Evolutionary conservation across 2,797 vertebrate species (phyloP).

Genomic region (Tolypeutes matacus): DNA sequence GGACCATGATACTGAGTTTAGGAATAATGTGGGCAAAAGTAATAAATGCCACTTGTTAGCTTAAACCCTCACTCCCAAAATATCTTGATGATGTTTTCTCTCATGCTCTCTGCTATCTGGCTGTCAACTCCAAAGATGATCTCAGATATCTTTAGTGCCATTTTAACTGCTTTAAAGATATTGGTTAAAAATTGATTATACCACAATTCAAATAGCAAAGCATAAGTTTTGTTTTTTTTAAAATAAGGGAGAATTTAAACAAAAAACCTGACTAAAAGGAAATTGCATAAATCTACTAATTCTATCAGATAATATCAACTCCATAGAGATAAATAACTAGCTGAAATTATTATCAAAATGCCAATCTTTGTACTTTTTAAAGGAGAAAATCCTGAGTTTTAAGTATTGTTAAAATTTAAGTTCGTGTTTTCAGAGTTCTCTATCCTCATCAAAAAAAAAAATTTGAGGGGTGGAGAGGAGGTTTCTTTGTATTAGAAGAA

Average conservation of each 20-base stretch:
- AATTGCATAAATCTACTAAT: not conserved
- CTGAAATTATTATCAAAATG: not conserved
- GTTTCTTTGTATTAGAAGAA: conserved; percentile 16
- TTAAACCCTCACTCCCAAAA: not conserved
- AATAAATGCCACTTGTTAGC: not conserved
- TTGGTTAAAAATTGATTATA: not conserved
- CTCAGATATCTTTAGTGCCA: not conserved
- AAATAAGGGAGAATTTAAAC: not conserved
- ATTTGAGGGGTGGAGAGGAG: too few relatives aligned
- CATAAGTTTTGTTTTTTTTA: not conserved
- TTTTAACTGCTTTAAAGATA: not conserved
- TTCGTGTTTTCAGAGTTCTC: not conserved
- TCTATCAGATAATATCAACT: not conserved
- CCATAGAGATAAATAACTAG: not conserved
- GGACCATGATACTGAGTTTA: not conserved
- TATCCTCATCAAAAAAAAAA: not conserved
- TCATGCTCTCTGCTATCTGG: not conserved
- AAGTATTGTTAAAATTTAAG: not conserved
- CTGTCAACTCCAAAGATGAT: not conserved
- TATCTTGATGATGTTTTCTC: not conserved
- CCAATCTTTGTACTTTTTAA: not conserved
- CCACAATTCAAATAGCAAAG: not conserved
- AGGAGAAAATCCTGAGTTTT: not conserved
- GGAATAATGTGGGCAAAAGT: not conserved
- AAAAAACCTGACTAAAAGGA: conserved; percentile 24